Conservation (phyloP, 2,888 invertebrate species). For the Ophonus ardosiacus region DNA sequence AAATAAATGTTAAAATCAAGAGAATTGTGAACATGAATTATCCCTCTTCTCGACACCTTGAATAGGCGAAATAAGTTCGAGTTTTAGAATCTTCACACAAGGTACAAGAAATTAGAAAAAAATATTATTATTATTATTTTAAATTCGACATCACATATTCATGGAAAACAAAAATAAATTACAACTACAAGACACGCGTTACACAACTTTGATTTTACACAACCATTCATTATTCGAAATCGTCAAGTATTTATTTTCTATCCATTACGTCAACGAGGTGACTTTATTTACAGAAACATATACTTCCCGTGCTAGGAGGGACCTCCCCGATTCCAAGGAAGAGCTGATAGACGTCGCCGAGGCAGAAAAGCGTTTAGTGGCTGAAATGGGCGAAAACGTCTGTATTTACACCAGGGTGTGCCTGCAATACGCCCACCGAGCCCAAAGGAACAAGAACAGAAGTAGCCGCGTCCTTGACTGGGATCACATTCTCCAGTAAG, state of each 20-base stretch:
- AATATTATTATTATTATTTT: no score
- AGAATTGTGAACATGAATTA: no score
- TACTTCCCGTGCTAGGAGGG: slow-evolving; percentile 81
- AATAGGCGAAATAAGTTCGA: no score
- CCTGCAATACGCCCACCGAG: slow-evolving; percentile 82
- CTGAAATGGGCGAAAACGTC: slow-evolving; percentile 86
- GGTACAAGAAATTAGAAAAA: no score
- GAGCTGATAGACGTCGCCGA: slow-evolving; percentile 82
- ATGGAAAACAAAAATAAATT: no score
- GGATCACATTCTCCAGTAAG: slow-evolving; percentile 87
- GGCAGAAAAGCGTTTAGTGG: slow-evolving; percentile 88
- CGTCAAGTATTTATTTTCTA: background rate
- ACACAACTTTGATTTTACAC: no score
- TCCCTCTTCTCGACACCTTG: no score
- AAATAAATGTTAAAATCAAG: no score
- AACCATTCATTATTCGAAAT: background rate
- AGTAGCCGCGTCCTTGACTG: slow-evolving; percentile 80
- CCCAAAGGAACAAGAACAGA: slow-evolving; percentile 73
- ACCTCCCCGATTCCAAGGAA: slow-evolving; percentile 72
- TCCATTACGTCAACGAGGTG: background rate
- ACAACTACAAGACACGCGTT: no score
- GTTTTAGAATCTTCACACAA: no score
- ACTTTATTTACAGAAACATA: slow-evolving; percentile 82
- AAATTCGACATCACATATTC: no score
- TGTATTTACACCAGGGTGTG: slow-evolving; percentile 90